Conservation (phyloP, 2,113 vertebrate species). For the Paramisgurnus dabryanus region DNA sequence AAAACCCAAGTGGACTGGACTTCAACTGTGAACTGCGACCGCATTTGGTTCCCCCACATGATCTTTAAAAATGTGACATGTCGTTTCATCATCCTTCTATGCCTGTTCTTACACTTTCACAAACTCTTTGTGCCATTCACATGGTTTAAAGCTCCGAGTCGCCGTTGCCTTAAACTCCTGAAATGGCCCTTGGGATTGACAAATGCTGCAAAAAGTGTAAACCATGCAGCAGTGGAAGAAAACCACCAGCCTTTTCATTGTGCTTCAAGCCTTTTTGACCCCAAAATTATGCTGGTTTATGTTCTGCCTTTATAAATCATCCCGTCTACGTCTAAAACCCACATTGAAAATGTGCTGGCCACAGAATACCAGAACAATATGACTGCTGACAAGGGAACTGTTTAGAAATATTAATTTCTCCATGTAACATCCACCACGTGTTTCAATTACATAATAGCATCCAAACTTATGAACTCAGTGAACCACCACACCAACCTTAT, state of each 20-base stretch:
- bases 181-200: slow-evolving; percentile 32
- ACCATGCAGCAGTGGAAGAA: slow-evolving; percentile 9
- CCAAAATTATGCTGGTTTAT: slow-evolving; percentile 3
- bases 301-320: slow-evolving; percentile 35
- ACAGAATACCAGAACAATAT: background rate
- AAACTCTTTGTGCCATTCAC: slow-evolving; percentile 12
- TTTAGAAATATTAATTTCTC: background rate
- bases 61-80: slow-evolving; percentile 13
- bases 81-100: slow-evolving; percentile 29
- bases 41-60: slow-evolving; percentile 5
- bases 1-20: background rate
- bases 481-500: background rate
- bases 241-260: slow-evolving; percentile 1
- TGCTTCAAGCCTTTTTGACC: slow-evolving; percentile 19
- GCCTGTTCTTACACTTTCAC: slow-evolving; percentile 27
- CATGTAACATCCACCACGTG: background rate
- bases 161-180: background rate
- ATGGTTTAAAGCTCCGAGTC: slow-evolving; percentile 12
- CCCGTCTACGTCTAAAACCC: slow-evolving; percentile 8
- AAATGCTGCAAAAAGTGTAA: slow-evolving; percentile 6
- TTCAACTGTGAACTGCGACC: background rate
- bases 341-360: background rate
- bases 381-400: background rate
- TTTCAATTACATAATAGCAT: background rate
- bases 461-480: background rate